phyloP scores from a whole-genome alignment of 2,113 vertebrate genomes.

The Mesocricetus auratus region DNA sequence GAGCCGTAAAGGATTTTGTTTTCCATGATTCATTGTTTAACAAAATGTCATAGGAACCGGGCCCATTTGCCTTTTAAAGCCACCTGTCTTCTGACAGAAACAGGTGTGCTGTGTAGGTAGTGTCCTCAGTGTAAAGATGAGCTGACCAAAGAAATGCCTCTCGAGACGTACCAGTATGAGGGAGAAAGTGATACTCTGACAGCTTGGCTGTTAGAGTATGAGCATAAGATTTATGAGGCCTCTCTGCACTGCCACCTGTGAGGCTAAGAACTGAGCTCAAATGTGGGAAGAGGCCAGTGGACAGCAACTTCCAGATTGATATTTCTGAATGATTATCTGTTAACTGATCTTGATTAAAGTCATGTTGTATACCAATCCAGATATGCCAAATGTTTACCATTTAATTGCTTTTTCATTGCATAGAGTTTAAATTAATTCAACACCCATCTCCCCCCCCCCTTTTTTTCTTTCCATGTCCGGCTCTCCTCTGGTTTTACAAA shows the following conservation, averaged over 20 bases:
- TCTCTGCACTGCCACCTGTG: conserved; percentile 14
- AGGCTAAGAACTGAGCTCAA: not conserved
- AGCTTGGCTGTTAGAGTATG: not conserved
- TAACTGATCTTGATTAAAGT: not conserved
- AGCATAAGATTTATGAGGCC: not conserved
- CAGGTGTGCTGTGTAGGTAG: conserved; percentile 15
- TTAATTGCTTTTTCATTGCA: not conserved
- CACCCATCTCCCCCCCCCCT: too few species aligned
- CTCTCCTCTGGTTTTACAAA: not conserved
- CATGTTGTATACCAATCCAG: not conserved
- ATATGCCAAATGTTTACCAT: not conserved
- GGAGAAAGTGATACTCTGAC: not conserved
- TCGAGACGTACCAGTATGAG: not conserved
- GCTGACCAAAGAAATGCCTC: conserved; percentile 42
- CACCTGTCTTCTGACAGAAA: conserved; percentile 62
- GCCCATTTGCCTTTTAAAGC: conserved; percentile 54
- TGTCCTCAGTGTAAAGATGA: conserved; percentile 48
- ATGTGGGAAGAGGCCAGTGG: not conserved
- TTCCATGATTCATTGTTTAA: conserved; percentile 75
- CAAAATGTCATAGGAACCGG: conserved; percentile 40
- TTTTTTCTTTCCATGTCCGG: not conserved
- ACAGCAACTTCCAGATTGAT: not conserved
- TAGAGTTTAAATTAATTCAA: not conserved
- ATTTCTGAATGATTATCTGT: conserved; percentile 9
- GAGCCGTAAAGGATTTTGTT: conserved; percentile 76